Conservation (phyloP, 1,140 invertebrate species). For the Pogonognathellus flavescens region DNA sequence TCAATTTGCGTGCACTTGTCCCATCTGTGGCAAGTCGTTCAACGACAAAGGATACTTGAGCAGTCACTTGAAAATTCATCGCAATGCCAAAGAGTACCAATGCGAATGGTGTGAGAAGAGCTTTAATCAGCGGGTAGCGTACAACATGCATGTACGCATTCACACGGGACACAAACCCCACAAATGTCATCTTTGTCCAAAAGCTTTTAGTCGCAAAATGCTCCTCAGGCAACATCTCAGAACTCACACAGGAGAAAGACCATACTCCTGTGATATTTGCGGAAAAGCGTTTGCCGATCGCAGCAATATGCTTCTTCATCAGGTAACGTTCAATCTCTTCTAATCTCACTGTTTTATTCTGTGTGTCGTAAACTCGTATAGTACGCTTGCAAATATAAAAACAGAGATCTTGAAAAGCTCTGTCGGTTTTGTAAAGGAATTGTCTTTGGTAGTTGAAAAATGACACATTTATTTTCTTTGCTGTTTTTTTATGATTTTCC, state of each 20-base stretch:
- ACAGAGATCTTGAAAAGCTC: neutral
- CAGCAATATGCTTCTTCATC: conserved; percentile 86
- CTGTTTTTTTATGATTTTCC: too few relatives aligned
- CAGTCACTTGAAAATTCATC: conserved; percentile 84
- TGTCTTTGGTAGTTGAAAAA: too few relatives aligned
- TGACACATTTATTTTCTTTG: too few relatives aligned
- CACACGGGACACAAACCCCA: conserved; percentile 74
- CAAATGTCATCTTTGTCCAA: conserved; percentile 58
- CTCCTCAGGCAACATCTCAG: conserved; percentile 74
- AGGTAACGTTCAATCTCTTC: conserved; percentile 73
- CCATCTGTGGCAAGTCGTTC: conserved; percentile 83
- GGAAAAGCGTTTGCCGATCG: conserved; percentile 81
- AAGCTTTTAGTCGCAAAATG: conserved; percentile 66
- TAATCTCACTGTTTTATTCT: neutral
- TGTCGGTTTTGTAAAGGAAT: too few relatives aligned
- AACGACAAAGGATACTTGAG: conserved; percentile 83
- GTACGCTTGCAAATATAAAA: neutral
- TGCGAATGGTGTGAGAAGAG: conserved; percentile 82
- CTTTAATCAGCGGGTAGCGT: conserved; percentile 85
- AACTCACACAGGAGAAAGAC: conserved; percentile 74
- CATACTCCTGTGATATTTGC: conserved; percentile 87
- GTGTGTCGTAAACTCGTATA: neutral
- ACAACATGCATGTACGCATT: conserved; percentile 86
- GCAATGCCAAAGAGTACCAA: conserved; percentile 78
- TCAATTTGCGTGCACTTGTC: conserved; percentile 81